phyloP scores from a whole-genome alignment of 64 coral and sea anemone species.

The Platygyra sinensis region DNA sequence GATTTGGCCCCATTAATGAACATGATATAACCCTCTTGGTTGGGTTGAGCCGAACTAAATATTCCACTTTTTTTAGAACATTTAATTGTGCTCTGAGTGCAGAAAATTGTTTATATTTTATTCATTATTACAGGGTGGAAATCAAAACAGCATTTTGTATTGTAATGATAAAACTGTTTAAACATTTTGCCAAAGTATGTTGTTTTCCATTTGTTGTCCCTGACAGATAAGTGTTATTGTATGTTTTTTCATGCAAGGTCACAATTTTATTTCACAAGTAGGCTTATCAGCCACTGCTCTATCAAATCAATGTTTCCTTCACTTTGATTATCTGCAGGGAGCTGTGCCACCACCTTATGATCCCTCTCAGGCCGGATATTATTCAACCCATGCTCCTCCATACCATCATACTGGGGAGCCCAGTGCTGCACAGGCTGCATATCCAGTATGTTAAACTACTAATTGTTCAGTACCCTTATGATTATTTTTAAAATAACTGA shows the following conservation, averaged over 20 bases:
- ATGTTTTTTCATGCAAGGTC: too few species aligned
- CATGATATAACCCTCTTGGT: background rate
- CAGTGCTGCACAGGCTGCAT: conserved; percentile 32
- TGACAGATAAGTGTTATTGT: too few species aligned
- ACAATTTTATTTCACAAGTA: too few species aligned
- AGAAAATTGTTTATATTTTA: background rate
- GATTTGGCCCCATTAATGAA: background rate
- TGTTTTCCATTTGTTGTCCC: too few species aligned
- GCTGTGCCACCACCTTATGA: too few species aligned
- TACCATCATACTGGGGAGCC: background rate
- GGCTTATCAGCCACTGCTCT: too few species aligned
- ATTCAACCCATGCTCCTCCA: too few species aligned
- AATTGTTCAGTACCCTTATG: background rate
- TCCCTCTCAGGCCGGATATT: too few species aligned
- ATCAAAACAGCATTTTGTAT: background rate
- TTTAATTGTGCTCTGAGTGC: background rate
- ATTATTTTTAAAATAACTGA: too few species aligned
- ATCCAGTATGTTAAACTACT: background rate
- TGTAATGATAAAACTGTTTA: background rate
- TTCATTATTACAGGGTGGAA: background rate
- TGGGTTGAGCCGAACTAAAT: background rate
- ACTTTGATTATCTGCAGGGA: too few species aligned
- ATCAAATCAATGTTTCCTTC: too few species aligned
- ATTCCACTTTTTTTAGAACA: background rate
- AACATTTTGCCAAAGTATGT: too few species aligned